These are phyloP conservation scores for Larimichthys crocea DNA, from an alignment of 2,113 vertebrate species.

Conservation along the genomic window DNA sequence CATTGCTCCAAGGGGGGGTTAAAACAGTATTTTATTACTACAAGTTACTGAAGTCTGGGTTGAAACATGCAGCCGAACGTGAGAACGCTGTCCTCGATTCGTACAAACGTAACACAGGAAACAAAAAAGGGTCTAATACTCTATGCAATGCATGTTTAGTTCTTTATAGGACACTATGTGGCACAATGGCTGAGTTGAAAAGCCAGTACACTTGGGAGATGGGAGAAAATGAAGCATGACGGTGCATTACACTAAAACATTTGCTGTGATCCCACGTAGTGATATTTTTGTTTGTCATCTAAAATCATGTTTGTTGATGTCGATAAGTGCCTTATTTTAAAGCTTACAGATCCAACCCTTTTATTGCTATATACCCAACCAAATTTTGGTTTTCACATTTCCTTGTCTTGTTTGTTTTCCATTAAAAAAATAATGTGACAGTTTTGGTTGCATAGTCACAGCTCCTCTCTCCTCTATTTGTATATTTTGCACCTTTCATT, in stretches of 20 bases:
- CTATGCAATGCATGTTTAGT: conserved; percentile 76
- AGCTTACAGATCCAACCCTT: conserved; percentile 31
- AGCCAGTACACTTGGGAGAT: conserved; percentile 65
- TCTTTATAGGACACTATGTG: conserved; percentile 58
- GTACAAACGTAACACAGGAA: conserved; percentile 36
- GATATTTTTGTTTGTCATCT: conserved; percentile 39
- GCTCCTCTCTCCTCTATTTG: conserved; percentile 55
- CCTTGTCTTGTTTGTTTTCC: conserved; percentile 28
- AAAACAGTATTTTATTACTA: conserved; percentile 46
- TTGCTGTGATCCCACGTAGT: conserved; percentile 62
- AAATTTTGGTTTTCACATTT: conserved; percentile 44
- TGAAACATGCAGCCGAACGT: conserved; percentile 2
- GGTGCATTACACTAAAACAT: conserved; percentile 64
- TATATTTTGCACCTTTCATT: conserved; percentile 85
- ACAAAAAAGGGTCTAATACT: conserved; percentile 48
- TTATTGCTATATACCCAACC: conserved; percentile 33
- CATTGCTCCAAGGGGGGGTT: conserved; percentile 13
- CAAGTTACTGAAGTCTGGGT: conserved; percentile 36
- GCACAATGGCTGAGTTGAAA: conserved; percentile 35
- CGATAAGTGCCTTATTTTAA: conserved; percentile 78
- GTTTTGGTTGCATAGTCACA: conserved; percentile 30
- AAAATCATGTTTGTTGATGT: conserved; percentile 50
- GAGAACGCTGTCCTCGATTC: background rate
- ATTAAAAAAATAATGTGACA: conserved; percentile 43
- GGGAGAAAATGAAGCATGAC: conserved; percentile 38